Evolutionary conservation across 1,140 invertebrate genomes (phyloP), one percentile per base, ranked within the genome.

Genomic region (Drosophila pseudoananassae): DNA sequence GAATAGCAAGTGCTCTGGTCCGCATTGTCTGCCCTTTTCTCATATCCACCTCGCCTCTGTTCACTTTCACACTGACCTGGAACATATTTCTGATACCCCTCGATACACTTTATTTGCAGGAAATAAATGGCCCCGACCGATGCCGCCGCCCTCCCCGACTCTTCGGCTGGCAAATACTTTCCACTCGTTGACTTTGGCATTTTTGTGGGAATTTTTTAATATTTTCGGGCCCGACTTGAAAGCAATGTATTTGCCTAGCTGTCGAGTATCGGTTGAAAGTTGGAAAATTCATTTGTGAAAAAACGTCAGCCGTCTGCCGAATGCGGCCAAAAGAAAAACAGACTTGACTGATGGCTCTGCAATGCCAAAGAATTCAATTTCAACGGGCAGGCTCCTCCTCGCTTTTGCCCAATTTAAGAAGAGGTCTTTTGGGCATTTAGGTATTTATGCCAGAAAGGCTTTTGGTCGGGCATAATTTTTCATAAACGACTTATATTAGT

Each of bases 331-430:
- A 46, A 38, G 38, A 8, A 14, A 43, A 65, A 61, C 59, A 15
- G 58, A 60, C 81, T 85, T 85, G 82, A 85, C 47, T 82, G 75
- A 88, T 88, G 75, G 75, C 55, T 49, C 29, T 63, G 33, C 52
- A 65, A 53, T 50, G 53, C 69, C 61, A 6, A 4, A 66, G 78
- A 88, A 87, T 88, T 63, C 61, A 47, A 76, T 69, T 88, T 87
- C 38, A 27, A 47, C 40, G 23, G 47, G 7, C 59, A 51, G 50
- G 27, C 6, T 2, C 20, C 9, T 58, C 3, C 8, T 4, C 56
- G n/a, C 12, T 50, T 36, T 12, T 36, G 33, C 33, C 33, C 33
- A 36, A 36, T 36, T 36, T 36, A 1, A 8, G 4, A 12, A 15
- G 29, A 12, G 12, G 29, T 40, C 61, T 45, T 27, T 46, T 20